Percentiles rank a stretch among this genome's conserved stretches.
Conservation (phyloP, 2,888 invertebrate species). For the Pterobdella sp. region DNA sequence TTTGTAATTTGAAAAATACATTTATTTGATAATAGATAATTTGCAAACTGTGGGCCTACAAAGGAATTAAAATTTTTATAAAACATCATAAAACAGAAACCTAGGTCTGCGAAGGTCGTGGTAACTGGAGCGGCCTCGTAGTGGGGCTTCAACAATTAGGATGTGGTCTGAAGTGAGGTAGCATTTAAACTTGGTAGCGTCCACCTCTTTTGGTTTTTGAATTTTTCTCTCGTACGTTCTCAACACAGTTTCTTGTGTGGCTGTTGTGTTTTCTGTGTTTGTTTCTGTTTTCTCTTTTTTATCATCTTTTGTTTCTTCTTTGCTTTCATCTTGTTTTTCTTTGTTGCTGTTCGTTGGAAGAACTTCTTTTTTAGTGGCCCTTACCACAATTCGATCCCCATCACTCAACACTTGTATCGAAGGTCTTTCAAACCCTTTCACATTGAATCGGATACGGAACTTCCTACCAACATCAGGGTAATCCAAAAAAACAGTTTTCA, state of each 20-base stretch:
- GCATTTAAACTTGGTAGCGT: constrained; percentile 34
- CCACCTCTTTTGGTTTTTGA: constrained; percentile 37
- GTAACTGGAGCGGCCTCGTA: constrained; percentile 25
- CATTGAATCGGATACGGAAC: constrained; percentile 38
- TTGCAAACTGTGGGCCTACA: no score
- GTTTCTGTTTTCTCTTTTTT: background rate
- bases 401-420: constrained; percentile 35
- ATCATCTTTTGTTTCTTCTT: background rate
- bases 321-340: background rate
- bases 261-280: background rate
- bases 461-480: constrained; percentile 36
- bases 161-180: constrained; percentile 37
- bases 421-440: constrained; percentile 32
- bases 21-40: no score
- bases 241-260: constrained; percentile 4
- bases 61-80: background rate
- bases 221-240: constrained; percentile 36
- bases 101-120: constrained; percentile 27
- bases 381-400: constrained; percentile 35
- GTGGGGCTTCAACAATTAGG: constrained; percentile 37
- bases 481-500: constrained; percentile 38
- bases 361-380: constrained; percentile 33
- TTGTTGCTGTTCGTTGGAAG: background rate
- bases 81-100: background rate
- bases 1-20: no score